A percentile compares a stretch with the other conserved stretches of the same genome.
Conservation (phyloP, 2,797 vertebrate genomes). For the Ceryle rudis region DNA sequence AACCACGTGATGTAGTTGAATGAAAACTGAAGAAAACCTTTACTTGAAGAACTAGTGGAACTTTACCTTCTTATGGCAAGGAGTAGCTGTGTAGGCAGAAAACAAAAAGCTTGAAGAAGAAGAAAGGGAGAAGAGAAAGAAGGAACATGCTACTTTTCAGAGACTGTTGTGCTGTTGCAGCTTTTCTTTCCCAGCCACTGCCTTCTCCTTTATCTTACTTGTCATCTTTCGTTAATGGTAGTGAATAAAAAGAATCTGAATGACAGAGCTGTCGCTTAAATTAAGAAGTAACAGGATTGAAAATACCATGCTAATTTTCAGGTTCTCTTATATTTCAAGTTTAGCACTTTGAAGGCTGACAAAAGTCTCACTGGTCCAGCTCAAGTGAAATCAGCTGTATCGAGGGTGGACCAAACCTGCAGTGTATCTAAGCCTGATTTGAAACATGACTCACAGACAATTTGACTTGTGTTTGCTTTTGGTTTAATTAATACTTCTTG, state of each 20-base stretch:
- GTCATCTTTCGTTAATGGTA: background rate
- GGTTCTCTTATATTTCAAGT: background rate
- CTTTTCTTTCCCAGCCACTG: background rate
- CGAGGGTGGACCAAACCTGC: background rate
- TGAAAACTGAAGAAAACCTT: background rate
- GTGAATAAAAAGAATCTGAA: background rate
- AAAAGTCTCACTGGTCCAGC: background rate
- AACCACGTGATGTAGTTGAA: background rate
- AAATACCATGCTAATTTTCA: background rate
- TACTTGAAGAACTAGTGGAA: background rate
- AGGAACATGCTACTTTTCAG: background rate
- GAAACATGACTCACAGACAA: background rate
- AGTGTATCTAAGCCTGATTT: background rate
- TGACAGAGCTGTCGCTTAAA: background rate
- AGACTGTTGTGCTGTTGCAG: background rate
- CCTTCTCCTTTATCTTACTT: background rate
- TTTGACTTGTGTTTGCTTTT: background rate
- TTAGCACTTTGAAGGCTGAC: background rate
- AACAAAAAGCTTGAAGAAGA: background rate
- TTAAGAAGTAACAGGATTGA: background rate
- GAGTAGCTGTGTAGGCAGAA: background rate
- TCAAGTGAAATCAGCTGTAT: background rate
- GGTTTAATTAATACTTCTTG: background rate
- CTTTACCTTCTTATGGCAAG: background rate
- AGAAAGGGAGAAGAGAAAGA: background rate